Percentiles rank a stretch among this genome's conserved stretches.
phyloP scores from a whole-genome alignment of 2,113 vertebrate species.

The Hippopotamus amphibius region DNA sequence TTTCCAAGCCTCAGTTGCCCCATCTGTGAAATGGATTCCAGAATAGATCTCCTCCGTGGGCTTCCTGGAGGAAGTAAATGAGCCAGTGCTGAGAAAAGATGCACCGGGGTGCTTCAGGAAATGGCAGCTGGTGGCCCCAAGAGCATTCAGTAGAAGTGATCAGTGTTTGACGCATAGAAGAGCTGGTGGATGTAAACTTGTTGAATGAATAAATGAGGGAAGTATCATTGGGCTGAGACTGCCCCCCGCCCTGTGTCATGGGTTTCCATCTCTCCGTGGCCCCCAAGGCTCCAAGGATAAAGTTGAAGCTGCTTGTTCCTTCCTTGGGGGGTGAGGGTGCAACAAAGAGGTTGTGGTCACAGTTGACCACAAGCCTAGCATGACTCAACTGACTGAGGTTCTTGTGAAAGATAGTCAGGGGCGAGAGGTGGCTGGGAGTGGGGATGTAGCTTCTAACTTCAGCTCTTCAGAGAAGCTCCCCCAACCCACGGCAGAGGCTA shows the following conservation, averaged over 20 bases:
- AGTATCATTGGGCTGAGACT: background rate
- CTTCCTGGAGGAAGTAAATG: background rate
- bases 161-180: background rate
- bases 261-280: background rate
- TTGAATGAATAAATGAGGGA: background rate
- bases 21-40: background rate
- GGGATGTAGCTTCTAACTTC: background rate
- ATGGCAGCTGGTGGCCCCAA: background rate
- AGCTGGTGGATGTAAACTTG: background rate
- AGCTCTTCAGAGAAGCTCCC: background rate
- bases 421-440: background rate
- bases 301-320: conserved; percentile 25
- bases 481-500: background rate
- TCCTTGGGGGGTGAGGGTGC: background rate
- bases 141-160: background rate
- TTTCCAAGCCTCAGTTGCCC: background rate
- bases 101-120: background rate
- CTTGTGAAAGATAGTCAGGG: conserved; percentile 75
- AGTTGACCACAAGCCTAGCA: conserved; percentile 63
- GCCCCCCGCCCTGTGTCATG: background rate
- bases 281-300: background rate
- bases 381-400: conserved; percentile 74
- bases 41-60: background rate
- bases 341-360: conserved; percentile 49
- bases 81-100: background rate